A percentile compares a stretch with the other conserved stretches of the same genome.
Evolutionary conservation across 2,113 vertebrate genomes (phyloP).

Genomic region (Plecturocebus donacophilus): DNA sequence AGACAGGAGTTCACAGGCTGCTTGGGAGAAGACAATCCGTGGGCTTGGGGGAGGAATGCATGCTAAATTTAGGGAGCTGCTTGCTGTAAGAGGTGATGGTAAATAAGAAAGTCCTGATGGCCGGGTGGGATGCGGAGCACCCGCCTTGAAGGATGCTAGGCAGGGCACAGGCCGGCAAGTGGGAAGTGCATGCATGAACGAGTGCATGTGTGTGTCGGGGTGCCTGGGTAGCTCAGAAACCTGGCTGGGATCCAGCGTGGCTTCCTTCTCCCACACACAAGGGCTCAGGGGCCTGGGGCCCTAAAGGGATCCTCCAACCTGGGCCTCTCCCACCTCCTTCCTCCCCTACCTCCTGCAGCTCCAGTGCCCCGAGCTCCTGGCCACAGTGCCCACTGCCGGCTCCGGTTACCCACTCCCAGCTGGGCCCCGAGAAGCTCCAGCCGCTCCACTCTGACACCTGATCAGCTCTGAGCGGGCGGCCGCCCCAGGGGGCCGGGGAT

Average conservation of each 20-base stretch:
- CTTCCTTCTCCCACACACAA: neutral
- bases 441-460: conserved; percentile 53
- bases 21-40: neutral
- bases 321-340: neutral
- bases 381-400: neutral
- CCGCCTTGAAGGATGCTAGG: neutral
- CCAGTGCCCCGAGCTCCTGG: conserved; percentile 14
- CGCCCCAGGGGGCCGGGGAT: conserved; percentile 46
- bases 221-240: too few species aligned
- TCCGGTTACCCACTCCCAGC: conserved; percentile 68
- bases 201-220: too few species aligned
- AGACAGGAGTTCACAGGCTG: neutral
- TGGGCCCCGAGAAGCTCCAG: conserved; percentile 3
- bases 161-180: neutral
- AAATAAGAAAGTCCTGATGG: neutral
- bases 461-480: conserved; percentile 41
- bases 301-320: neutral
- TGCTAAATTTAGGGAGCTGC: neutral
- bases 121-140: neutral
- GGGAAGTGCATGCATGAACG: neutral
- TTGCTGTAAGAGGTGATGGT: neutral
- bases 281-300: neutral
- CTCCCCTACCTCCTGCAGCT: conserved; percentile 63
- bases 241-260: accelerated
- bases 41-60: neutral